A percentile compares a stretch with the other conserved stretches of the same genome.
Conservation (phyloP, 2,113 vertebrate genomes). For the Calypte anna region DNA sequence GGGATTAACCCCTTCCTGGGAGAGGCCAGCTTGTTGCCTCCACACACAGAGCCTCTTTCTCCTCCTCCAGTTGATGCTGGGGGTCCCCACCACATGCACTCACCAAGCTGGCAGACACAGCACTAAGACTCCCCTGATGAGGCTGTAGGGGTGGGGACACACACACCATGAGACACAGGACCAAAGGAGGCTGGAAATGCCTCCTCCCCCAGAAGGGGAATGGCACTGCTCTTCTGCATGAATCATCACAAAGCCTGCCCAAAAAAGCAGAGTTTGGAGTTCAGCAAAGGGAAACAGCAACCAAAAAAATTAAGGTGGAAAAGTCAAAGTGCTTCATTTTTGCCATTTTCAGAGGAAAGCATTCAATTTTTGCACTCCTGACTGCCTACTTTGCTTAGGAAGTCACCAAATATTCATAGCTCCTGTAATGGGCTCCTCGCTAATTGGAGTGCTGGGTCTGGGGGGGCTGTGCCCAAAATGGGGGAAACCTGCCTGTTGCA, state of each 20-base stretch:
- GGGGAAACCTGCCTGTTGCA: not conserved
- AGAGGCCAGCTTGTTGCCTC: not conserved
- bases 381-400: not conserved
- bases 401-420: fast-evolving
- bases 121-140: not conserved
- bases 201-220: not conserved
- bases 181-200: not conserved
- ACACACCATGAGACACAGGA: fast-evolving
- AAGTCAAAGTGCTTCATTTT: not conserved
- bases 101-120: not conserved
- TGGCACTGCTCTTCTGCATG: fast-evolving
- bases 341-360: not conserved
- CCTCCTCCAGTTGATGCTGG: not conserved
- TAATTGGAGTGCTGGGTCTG: fast-evolving
- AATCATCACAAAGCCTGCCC: not conserved
- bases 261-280: not conserved
- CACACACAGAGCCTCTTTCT: not conserved
- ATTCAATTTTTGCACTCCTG: not conserved
- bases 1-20: constrained; percentile 57
- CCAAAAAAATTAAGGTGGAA: not conserved
- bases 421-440: not conserved
- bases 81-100: not conserved
- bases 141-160: fast-evolving
- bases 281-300: not conserved
- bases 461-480: not conserved